Base-by-base conservation (phyloP, 2,888 invertebrate genomes). In the Xanthostigma xanthostigma region DNA sequence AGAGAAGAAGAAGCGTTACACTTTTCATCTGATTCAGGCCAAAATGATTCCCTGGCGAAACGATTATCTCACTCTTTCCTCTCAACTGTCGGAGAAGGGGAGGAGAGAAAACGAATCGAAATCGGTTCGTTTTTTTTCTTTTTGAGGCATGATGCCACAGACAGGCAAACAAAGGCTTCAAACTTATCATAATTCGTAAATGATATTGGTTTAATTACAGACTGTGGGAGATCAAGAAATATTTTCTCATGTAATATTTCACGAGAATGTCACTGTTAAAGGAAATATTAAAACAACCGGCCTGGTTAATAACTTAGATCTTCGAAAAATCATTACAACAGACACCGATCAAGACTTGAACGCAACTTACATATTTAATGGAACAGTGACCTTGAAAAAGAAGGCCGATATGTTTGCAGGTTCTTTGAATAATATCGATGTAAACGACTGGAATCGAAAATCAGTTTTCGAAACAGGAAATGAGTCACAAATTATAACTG, bases 401-500 rank as follows among this genome's bases (percentile, higher is more conserved):
- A 38, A 6, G 27, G 27, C 27, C 27, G 27, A 35, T 37, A 14
- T 46, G 14, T 11, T 41, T 35, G 33, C 17, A 9, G 43, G 38
- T 13, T 37, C 14, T 43, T 27, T 48, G 13, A 40, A 60, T 4
- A 55, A 60, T 42, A 51, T 56, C 8, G 54, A 62, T 54, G 44
- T 65, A 35, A 41, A 51, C 6, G 51, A 63, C 8, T 75, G 75
- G 75, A 58, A 65, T 36, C 53, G 57, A 36, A 57, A 60, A n/a
- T 58, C 64, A 2, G 52, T 74, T 1, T 64, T 64, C 58, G 58
- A 57, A 11, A 53, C 55, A 4, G 59, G 60, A 0, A 55, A 60
- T 3, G 36, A 59, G 0, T 54, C 59, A 9, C 73, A 75, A 56
- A 57, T 59, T 5, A 62, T 78, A 8, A 61, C 59, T 9, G 70